Percentiles rank a stretch among this genome's conserved stretches.
These are phyloP conservation scores for Gryllus longicercus DNA, from an alignment of 2,888 invertebrate genomes.

Conservation along the genomic window DNA sequence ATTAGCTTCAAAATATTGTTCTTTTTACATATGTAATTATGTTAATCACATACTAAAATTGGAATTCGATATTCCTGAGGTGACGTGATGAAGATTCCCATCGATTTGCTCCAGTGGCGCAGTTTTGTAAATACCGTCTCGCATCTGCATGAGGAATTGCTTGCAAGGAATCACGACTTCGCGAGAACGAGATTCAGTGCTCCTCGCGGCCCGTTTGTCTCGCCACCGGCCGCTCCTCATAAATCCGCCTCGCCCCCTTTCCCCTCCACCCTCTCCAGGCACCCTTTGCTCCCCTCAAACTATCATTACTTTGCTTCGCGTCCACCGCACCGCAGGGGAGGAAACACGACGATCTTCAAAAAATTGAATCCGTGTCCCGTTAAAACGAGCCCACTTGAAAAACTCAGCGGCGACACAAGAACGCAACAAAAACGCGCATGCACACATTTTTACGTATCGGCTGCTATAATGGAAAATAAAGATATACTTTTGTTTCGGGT, in stretches of 20 bases:
- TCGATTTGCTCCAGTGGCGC: no score
- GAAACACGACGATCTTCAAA: background rate
- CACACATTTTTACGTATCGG: conserved; percentile 17
- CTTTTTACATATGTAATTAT: no score
- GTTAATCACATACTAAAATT: no score
- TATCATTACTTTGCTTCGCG: background rate
- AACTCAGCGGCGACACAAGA: background rate
- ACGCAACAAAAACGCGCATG: background rate
- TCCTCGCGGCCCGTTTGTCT: background rate
- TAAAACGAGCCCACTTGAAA: conserved; percentile 6
- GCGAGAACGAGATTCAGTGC: background rate
- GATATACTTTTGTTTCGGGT: conserved; percentile 28
- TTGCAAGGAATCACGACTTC: no score
- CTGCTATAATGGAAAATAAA: conserved; percentile 27
- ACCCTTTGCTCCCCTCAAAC: background rate
- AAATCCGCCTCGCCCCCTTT: background rate
- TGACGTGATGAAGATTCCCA: no score
- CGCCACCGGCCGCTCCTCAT: background rate
- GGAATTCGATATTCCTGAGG: no score
- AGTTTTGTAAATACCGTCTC: no score
- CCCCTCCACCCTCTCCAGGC: background rate
- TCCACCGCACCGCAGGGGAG: background rate
- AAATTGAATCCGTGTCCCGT: conserved; percentile 6
- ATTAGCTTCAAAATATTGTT: no score
- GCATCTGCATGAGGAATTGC: no score